phyloP scores from a whole-genome alignment of 2,797 vertebrate species.

The Xenops minutus region DNA sequence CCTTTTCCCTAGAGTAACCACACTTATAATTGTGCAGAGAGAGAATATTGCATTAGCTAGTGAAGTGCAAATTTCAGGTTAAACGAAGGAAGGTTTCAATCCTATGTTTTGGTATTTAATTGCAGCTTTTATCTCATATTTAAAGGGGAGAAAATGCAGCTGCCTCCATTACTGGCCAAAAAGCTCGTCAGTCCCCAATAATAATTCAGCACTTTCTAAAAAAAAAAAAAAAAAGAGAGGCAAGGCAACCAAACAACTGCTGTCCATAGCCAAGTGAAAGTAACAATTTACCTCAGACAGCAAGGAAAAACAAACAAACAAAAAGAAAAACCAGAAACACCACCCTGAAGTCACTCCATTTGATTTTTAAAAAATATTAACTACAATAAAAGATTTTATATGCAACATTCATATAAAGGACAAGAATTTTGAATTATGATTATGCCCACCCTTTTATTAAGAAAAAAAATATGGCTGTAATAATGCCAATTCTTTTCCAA shows the following conservation, averaged over 20 bases:
- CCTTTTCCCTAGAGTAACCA: background rate
- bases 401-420: background rate
- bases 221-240: background rate
- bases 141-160: background rate
- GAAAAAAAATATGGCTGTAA: background rate
- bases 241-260: background rate
- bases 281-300: slow-evolving; percentile 5
- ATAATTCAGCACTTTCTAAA: background rate
- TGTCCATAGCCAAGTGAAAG: background rate
- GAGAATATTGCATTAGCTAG: background rate
- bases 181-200: background rate
- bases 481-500: background rate
- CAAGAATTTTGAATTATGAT: background rate
- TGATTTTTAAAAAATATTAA: background rate
- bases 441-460: background rate
- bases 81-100: background rate
- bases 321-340: background rate
- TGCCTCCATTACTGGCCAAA: background rate
- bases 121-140: background rate
- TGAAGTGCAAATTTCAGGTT: background rate
- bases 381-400: background rate
- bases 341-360: background rate
- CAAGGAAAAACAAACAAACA: background rate
- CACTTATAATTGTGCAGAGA: background rate
- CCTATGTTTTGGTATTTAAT: background rate